phyloP scores from a whole-genome alignment of 2,797 vertebrate genomes.

The Neopelma chrysocephalum region DNA sequence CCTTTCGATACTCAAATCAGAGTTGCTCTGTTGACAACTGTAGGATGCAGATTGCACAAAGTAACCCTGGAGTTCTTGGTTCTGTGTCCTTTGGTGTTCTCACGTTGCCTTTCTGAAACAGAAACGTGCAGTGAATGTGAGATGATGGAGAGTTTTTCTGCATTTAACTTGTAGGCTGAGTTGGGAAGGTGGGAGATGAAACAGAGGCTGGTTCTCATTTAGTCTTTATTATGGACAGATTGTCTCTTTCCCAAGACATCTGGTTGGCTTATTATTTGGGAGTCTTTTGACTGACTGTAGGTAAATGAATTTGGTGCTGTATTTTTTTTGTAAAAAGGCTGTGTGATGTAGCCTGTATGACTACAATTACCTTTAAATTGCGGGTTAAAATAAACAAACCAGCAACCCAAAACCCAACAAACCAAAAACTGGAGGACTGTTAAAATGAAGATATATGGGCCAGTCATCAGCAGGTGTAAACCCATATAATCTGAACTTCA shows the following conservation, averaged over 20 bases:
- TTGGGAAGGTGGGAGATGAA: background rate
- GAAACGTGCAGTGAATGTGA: background rate
- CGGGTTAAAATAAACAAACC: background rate
- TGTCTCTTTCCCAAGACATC: background rate
- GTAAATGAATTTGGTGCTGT: background rate
- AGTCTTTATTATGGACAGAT: background rate
- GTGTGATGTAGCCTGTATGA: background rate
- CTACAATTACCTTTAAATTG: background rate
- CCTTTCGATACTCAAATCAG: background rate
- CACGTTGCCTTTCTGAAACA: slow-evolving; percentile 27
- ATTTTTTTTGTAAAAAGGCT: background rate
- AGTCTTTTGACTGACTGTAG: background rate
- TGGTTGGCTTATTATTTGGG: background rate
- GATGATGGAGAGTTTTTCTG: background rate
- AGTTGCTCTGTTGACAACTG: background rate
- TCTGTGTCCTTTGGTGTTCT: background rate
- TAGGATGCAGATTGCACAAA: background rate
- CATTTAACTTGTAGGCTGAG: background rate
- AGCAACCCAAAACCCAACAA: background rate
- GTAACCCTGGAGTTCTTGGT: background rate
- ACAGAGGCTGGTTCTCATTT: background rate
- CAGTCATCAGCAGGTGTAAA: background rate
- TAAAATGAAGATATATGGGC: background rate
- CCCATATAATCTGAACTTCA: background rate
- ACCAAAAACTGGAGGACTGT: background rate